Conservation (phyloP, 2,888 invertebrate genomes). For the Punctoribates punctum region DNA sequence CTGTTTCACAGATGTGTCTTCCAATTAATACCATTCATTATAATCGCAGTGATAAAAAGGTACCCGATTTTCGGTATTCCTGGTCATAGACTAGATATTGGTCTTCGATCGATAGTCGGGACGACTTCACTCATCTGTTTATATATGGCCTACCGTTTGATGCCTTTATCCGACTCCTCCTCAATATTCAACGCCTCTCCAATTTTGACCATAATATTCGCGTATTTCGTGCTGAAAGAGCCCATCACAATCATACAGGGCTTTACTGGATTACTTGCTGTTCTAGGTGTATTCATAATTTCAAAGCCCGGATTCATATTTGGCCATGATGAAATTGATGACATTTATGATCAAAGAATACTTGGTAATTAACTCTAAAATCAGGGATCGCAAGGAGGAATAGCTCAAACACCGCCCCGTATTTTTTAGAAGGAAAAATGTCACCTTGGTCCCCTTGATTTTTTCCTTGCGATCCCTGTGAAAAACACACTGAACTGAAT, state of each 20-base stretch:
- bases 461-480: no score
- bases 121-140: constrained; percentile 25
- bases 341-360: background rate
- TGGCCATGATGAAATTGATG: background rate
- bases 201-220: constrained; percentile 32
- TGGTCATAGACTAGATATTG: constrained; percentile 32
- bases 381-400: no score
- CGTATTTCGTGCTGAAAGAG: constrained; percentile 37
- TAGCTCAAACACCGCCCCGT: no score
- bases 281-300: constrained; percentile 33
- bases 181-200: constrained; percentile 36
- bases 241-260: constrained; percentile 20
- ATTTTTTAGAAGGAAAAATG: no score
- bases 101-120: constrained; percentile 26
- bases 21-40: background rate
- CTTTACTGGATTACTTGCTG: constrained; percentile 17
- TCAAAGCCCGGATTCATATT: constrained; percentile 36
- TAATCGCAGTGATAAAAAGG: background rate
- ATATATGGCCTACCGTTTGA: constrained; percentile 38
- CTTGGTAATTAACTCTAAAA: background rate
- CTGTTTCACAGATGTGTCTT: background rate
- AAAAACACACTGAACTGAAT: no score
- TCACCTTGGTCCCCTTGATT: no score
- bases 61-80: constrained; percentile 21
- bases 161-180: constrained; percentile 37